Conservation (phyloP, 1,140 invertebrate species). For the Antheraea pernyi region DNA sequence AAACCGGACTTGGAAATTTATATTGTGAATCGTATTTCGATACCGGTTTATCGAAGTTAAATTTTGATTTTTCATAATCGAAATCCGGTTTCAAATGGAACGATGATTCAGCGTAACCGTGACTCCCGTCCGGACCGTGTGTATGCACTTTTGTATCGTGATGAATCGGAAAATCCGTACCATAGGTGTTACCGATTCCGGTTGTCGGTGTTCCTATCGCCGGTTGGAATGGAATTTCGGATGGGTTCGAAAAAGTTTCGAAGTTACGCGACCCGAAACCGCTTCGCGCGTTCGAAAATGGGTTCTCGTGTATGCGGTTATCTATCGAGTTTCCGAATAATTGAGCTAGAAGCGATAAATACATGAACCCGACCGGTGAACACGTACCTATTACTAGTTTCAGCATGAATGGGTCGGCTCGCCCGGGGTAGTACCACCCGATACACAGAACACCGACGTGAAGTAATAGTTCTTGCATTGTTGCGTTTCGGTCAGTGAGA, state of each 20-base stretch:
- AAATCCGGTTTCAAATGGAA: conserved; percentile 27
- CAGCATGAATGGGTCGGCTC: too few species aligned
- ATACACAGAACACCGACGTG: too few species aligned
- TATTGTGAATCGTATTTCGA: not conserved
- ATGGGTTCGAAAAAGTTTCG: not conserved
- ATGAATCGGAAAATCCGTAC: conserved; percentile 14
- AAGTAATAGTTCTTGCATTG: too few species aligned
- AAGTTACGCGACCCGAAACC: not conserved
- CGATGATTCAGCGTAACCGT: conserved; percentile 22
- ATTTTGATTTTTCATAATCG: conserved; percentile 4
- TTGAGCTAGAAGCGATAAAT: conserved; percentile 77
- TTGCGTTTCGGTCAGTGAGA: too few species aligned
- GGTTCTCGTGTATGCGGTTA: conserved; percentile 31
- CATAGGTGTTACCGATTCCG: not conserved
- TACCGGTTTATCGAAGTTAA: not conserved
- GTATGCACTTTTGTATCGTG: conserved; percentile 19
- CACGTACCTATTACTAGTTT: too few species aligned
- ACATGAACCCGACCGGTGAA: conserved; percentile 79
- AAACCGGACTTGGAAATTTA: conserved; percentile 11
- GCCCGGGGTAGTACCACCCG: too few species aligned
- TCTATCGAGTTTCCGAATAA: conserved; percentile 79
- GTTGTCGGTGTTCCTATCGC: not conserved
- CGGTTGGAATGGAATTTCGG: not conserved
- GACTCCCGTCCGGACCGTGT: conserved; percentile 25
- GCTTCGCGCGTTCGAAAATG: conserved; percentile 5